phyloP scores from a whole-genome alignment of 1,140 invertebrate genomes.

The Proales similis region DNA sequence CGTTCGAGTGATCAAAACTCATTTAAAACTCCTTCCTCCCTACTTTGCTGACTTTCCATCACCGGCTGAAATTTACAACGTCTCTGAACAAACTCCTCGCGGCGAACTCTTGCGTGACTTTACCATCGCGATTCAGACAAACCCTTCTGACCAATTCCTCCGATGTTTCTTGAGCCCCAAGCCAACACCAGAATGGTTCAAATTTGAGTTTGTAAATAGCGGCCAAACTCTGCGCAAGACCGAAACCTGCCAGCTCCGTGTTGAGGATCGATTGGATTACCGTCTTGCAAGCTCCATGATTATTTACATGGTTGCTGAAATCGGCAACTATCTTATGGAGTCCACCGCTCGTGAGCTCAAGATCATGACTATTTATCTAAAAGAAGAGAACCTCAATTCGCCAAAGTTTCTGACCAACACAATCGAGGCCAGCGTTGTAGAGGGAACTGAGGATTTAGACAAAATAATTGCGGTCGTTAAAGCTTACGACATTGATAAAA shows the following conservation, averaged over 20 bases:
- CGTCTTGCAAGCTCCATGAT: constrained; percentile 26
- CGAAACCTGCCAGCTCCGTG: constrained; percentile 8
- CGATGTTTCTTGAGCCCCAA: constrained; percentile 32
- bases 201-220: neutral
- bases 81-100: constrained; percentile 16
- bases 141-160: constrained; percentile 8
- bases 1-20: neutral
- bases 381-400: constrained; percentile 32
- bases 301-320: constrained; percentile 28
- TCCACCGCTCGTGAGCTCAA: constrained; percentile 25
- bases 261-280: constrained; percentile 30
- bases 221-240: neutral
- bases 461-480: constrained; percentile 31
- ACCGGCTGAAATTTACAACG: constrained; percentile 4
- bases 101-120: constrained; percentile 10
- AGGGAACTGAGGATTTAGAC: constrained; percentile 20
- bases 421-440: constrained; percentile 29
- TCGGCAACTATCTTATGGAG: constrained; percentile 15
- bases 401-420: constrained; percentile 35
- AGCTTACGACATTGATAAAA: constrained; percentile 29
- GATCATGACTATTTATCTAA: constrained; percentile 11
- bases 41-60: constrained; percentile 31
- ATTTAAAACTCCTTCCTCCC: constrained; percentile 14
- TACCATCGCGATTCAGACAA: constrained; percentile 18
- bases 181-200: constrained; percentile 35